phyloP scores from a whole-genome alignment of 2,888 invertebrate species.

The Eilema caniola region DNA sequence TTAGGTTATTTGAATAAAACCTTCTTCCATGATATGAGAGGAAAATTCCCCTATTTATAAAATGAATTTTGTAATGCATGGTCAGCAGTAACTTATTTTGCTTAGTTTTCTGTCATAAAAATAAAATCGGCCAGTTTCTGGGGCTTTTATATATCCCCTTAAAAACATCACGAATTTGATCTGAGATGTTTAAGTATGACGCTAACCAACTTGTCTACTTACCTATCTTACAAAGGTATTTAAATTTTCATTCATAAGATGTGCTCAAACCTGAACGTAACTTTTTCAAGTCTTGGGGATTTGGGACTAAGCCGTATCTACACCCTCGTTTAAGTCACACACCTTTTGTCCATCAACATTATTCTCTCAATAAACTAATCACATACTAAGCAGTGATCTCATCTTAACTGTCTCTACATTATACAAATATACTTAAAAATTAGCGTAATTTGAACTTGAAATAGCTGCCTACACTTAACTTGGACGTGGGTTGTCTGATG shows the following conservation, averaged over 20 bases:
- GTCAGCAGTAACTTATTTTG: no score
- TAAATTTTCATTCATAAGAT: background rate
- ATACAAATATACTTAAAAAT: conserved; percentile 1
- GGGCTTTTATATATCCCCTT: background rate
- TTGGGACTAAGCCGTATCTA: background rate
- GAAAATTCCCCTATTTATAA: background rate
- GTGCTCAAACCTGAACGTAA: background rate
- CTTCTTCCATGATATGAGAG: background rate
- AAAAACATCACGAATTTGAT: background rate
- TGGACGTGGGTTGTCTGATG: background rate
- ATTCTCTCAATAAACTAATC: background rate
- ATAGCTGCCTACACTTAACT: conserved; percentile 2
- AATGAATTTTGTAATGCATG: no score
- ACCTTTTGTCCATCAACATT: background rate
- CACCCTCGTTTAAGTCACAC: background rate
- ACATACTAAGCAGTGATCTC: background rate
- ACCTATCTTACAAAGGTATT: background rate
- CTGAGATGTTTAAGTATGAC: background rate
- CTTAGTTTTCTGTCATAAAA: no score
- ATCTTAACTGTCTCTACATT: background rate
- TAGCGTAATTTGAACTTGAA: conserved; percentile 1
- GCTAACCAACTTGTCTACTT: background rate
- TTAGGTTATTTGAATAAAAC: background rate
- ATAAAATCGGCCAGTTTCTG: no score
- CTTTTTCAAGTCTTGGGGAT: background rate